Conservation (phyloP, 1,140 invertebrate species). For the Caenorhabditis remanei region DNA sequence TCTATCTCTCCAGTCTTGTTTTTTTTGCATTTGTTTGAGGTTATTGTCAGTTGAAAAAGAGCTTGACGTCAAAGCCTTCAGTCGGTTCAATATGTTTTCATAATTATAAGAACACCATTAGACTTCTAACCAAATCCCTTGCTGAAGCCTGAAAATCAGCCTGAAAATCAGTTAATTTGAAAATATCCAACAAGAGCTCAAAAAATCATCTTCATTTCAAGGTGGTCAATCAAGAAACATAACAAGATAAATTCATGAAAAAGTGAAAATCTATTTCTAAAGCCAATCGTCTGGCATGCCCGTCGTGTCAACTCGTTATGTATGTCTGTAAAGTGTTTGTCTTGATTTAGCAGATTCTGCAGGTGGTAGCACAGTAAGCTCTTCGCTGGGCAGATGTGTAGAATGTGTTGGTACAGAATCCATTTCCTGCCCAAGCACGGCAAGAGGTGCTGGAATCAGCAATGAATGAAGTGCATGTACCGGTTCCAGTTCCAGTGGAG, state of each 20-base stretch:
- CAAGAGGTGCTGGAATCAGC: constrained; percentile 14
- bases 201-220: not conserved
- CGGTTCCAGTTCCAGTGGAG: not conserved
- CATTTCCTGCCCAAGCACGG: constrained; percentile 7
- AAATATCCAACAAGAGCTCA: too few species aligned
- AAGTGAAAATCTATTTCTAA: not conserved
- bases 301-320: constrained; percentile 18
- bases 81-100: too few species aligned
- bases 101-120: too few species aligned
- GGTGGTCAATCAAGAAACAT: constrained; percentile 22
- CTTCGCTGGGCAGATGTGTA: constrained; percentile 31
- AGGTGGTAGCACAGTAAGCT: constrained; percentile 48
- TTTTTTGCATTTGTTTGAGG: too few species aligned
- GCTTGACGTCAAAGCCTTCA: too few species aligned
- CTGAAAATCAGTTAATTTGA: too few species aligned
- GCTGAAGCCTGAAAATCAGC: too few species aligned
- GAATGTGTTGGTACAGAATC: constrained; percentile 47
- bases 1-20: too few species aligned
- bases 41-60: too few species aligned
- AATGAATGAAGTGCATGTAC: not conserved
- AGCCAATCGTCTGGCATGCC: not conserved
- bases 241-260: not conserved
- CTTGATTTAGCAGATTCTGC: constrained; percentile 44
- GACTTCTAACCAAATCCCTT: too few species aligned
- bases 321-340: not conserved